phyloP scores from a whole-genome alignment of 2,113 vertebrate genomes.

The Willisornis vidua region DNA sequence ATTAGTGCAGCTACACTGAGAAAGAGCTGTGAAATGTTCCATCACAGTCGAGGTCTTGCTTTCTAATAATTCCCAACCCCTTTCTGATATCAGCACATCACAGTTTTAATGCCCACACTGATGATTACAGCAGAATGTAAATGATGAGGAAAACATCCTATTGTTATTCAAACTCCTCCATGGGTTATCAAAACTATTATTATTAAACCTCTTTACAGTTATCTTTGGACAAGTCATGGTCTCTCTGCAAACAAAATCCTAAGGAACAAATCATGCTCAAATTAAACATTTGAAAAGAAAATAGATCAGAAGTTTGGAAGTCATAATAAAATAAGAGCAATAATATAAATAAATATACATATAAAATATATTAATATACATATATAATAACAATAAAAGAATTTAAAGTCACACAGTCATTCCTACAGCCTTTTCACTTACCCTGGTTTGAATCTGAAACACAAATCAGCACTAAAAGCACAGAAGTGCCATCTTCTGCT shows the following conservation, averaged over 20 bases:
- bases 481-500: neutral
- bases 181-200: neutral
- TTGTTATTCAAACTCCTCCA: neutral
- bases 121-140: neutral
- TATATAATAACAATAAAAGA: neutral
- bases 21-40: neutral
- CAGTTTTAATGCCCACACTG: neutral
- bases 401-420: neutral
- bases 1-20: neutral
- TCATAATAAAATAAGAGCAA: neutral
- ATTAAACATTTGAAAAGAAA: neutral
- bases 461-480: neutral
- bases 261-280: neutral
- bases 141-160: neutral
- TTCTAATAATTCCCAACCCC: neutral
- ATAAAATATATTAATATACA: neutral
- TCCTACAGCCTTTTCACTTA: neutral
- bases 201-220: neutral
- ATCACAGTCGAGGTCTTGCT: neutral
- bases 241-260: neutral
- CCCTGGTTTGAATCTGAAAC: neutral
- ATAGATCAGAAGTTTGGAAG: neutral
- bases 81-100: neutral
- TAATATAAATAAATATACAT: neutral
- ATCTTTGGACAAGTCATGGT: neutral